Base-by-base conservation (phyloP, 2,888 invertebrate species). In the Fissipunctia ypsillon region DNA sequence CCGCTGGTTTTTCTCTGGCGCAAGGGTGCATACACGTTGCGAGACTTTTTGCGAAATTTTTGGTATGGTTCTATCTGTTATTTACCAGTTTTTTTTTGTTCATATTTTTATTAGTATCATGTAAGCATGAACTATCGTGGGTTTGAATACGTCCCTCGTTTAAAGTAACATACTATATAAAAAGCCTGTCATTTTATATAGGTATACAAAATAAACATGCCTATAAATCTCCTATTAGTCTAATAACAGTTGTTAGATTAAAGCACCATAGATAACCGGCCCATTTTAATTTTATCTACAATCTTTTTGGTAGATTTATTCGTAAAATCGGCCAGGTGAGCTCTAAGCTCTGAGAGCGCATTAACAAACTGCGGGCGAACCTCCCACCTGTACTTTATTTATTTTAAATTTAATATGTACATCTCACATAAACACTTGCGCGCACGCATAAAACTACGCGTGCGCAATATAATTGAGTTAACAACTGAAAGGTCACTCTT, bases 261-360 rank as follows among this genome's bases (percentile, higher is more conserved):
- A 28, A 74, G 71, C 71, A 72, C 75, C 75, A 31, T 14, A 41
- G 14, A 28, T 74, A 19, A 28, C 3, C 2, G 25, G 12, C 12
- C 28, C 10, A 28, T 43, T 43, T 31, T n/a, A n/a, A 45, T 43
- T 45, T 22, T 5, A 64, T 64, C 31, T 5, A 50, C n/a, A n/a
- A 9, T 48, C 43, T 12, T 35, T 19, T 45, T 22, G 4, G 19
- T 50, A 14, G 38, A 22, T 66, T 60, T 60, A 22, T 31, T 31
- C 9, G 16, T n/a, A 52, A 50, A 48, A 63, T 4, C 28, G 16
- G 31, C 16, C 63, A 52, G 12, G 0, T 28, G 22, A 43, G 43
- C 9, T 61, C 28, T 63, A 43, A 63, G 28, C 63, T 28, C 19
- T 43, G 28, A 43, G 9, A 1, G 14, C 22, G 2, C 22, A 22